These are phyloP conservation scores for Leuciscus idus DNA, from an alignment of 2,113 vertebrate genomes.

Conservation along the genomic window DNA sequence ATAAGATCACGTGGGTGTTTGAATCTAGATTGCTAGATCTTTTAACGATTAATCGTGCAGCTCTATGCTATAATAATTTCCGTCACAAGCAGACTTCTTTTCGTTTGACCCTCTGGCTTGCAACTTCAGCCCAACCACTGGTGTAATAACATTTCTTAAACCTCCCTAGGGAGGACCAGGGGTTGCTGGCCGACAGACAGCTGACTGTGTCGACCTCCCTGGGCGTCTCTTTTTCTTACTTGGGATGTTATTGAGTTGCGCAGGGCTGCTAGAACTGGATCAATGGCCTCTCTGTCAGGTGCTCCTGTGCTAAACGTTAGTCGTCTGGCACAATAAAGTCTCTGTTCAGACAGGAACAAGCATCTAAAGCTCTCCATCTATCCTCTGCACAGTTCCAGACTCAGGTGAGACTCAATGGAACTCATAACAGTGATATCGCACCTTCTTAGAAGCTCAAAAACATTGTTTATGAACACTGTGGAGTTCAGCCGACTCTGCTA, in stretches of 20 bases:
- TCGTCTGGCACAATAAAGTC: slow-evolving; percentile 14
- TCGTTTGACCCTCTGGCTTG: not conserved
- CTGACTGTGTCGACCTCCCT: slow-evolving; percentile 2
- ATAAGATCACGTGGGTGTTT: too few relatives aligned
- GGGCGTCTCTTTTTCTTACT: not conserved
- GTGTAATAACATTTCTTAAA: slow-evolving; percentile 33
- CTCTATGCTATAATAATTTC: not conserved
- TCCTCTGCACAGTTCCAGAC: not conserved
- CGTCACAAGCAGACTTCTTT: not conserved
- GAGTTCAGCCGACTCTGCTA: not conserved
- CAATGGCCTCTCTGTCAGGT: slow-evolving; percentile 53
- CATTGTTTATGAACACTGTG: not conserved
- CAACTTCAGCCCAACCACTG: not conserved
- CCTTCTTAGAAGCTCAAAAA: slow-evolving; percentile 1
- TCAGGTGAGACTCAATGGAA: not conserved
- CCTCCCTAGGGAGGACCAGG: slow-evolving; percentile 5
- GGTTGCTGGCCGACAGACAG: slow-evolving; percentile 1
- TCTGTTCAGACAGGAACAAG: slow-evolving; percentile 47
- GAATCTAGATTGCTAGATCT: too few relatives aligned
- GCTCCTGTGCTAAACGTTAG: slow-evolving; percentile 24
- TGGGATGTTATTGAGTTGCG: slow-evolving; percentile 30
- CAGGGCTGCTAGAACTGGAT: slow-evolving; percentile 18
- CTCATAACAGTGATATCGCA: not conserved
- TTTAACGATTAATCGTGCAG: too few relatives aligned
- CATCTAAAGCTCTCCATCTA: not conserved